Evolutionary conservation across 2,797 vertebrate genomes (phyloP).

Genomic region (Micropoecilia bifurca): DNA sequence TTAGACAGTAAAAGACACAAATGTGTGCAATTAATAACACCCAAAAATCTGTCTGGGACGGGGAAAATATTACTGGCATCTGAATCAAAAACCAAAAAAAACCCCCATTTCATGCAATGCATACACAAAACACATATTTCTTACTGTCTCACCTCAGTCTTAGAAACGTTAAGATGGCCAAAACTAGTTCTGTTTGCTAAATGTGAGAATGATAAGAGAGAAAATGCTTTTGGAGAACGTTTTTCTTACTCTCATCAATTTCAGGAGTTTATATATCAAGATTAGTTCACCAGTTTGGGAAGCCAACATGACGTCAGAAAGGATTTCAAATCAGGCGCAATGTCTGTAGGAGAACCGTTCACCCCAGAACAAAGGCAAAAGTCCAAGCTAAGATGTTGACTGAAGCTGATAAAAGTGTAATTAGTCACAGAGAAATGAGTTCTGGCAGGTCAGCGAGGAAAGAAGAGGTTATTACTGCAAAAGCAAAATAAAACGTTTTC

Average conservation of each 20-base stretch:
- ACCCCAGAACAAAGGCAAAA: neutral
- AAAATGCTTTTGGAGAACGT: neutral
- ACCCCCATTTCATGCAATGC: neutral
- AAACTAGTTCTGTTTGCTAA: neutral
- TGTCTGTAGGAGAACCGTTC: neutral
- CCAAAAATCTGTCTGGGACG: neutral
- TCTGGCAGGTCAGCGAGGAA: neutral
- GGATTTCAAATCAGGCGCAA: neutral
- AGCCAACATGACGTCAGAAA: neutral
- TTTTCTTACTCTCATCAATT: neutral
- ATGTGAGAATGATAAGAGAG: neutral
- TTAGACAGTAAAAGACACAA: neutral
- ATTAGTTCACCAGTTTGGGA: neutral
- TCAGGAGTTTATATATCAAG: neutral
- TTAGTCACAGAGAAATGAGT: neutral
- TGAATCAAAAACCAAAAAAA: neutral
- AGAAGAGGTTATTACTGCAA: neutral
- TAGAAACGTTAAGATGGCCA: neutral
- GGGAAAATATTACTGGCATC: neutral
- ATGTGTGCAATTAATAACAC: neutral
- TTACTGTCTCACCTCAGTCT: neutral
- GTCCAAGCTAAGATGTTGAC: neutral
- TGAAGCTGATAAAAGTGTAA: neutral
- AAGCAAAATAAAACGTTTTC: neutral
- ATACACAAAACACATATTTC: neutral